These are phyloP conservation scores for Semotilus atromaculatus DNA, from an alignment of 2,797 vertebrate species.

Conservation along the genomic window DNA sequence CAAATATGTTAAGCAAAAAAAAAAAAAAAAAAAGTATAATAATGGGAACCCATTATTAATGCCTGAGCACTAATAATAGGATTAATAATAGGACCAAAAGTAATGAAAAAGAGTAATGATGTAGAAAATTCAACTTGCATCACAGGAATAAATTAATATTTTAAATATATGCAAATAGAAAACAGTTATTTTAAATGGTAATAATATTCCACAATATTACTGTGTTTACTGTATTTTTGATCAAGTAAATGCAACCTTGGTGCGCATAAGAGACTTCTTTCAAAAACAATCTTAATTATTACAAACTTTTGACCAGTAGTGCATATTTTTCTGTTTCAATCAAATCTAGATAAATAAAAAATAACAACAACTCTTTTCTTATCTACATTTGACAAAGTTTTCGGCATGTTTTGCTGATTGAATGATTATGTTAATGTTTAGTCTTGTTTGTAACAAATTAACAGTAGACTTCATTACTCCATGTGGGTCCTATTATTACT, in stretches of 20 bases:
- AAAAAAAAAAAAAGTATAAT: neutral
- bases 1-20: neutral
- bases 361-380: too few relatives aligned
- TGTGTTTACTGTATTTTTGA: neutral
- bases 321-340: neutral
- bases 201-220: neutral
- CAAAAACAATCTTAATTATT: neutral
- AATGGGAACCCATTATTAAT: neutral
- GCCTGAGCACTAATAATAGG: neutral
- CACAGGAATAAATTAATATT: neutral
- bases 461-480: too few relatives aligned
- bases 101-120: neutral
- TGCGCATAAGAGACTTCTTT: neutral
- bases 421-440: too few relatives aligned
- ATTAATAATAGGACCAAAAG: neutral
- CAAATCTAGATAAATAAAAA: neutral
- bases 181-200: too few relatives aligned
- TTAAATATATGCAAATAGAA: neutral
- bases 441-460: too few relatives aligned
- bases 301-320: neutral
- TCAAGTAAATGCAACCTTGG: neutral
- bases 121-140: neutral
- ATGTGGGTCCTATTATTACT: too few relatives aligned
- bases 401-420: too few relatives aligned
- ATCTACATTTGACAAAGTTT: too few relatives aligned